Conservation (phyloP, 2,888 invertebrate genomes). For the Tenodera sinensis region DNA sequence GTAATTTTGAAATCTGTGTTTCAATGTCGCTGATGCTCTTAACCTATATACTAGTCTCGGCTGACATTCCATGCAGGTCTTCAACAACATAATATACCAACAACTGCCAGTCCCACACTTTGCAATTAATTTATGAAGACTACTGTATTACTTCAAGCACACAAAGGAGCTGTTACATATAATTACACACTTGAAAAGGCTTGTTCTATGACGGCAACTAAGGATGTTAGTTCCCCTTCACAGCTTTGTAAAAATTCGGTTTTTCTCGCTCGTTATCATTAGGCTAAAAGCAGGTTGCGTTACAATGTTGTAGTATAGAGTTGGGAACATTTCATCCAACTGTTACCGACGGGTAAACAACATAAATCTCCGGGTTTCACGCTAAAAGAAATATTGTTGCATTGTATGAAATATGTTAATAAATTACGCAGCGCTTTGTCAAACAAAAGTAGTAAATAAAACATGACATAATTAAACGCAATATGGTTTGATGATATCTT, state of each 20-base stretch:
- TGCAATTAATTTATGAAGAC: background rate
- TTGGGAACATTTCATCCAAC: background rate
- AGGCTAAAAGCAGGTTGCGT: background rate
- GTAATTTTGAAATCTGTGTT: too few species aligned
- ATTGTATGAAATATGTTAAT: background rate
- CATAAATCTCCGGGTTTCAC: background rate
- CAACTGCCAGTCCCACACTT: background rate
- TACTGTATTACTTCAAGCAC: background rate
- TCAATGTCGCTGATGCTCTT: background rate
- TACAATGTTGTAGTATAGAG: background rate
- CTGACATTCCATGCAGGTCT: background rate
- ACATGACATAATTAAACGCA: background rate
- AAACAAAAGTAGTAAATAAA: background rate
- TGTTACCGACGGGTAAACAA: background rate
- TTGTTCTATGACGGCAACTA: background rate
- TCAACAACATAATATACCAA: background rate
- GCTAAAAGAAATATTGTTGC: background rate
- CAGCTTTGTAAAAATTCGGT: background rate
- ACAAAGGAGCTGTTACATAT: background rate
- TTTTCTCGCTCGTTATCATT: background rate
- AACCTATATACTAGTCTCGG: background rate
- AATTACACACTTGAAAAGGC: background rate
- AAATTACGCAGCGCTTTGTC: background rate
- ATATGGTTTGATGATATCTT: background rate
- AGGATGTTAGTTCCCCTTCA: background rate